Base-by-base conservation (phyloP, 2,888 invertebrate genomes). In the Pomacea canaliculata region DNA sequence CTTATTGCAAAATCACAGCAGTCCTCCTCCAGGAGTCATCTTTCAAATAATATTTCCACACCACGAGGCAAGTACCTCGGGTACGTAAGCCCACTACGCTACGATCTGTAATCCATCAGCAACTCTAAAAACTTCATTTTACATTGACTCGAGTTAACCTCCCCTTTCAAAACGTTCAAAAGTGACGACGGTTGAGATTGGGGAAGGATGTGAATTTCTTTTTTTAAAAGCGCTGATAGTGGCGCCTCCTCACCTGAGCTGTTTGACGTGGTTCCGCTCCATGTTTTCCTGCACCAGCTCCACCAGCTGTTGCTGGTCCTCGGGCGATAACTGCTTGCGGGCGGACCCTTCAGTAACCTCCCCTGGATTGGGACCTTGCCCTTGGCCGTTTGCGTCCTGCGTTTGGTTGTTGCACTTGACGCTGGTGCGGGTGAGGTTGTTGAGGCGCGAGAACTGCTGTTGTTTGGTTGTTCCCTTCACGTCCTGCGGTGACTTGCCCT, bases 241-340 rank as follows among this genome's bases (percentile, higher is more conserved):
- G 8, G 2, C 51, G 10, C 51, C 51, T 16, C 76, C 82, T 66
- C 77, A 87, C 87, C 87, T 84, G 63, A 86, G 80, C 74, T 85
- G 87, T 70, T 83, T 84, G 18, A 87, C 81, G 68, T 87, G 87
- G 78, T 89, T 87, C 48, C 88, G 80, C 91, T 96, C 96, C 96
- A 96, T 96, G 91, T 96, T 96, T 83, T 95, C 95, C 91, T 96
- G 95, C 89, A 96, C 95, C 87, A 96, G 95, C 92, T 96, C 95
- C 83, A 96, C 93, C 84, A 96, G 92, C 91, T 96, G 96, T 84
- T 95, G 94, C 85, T 86, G 87, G 66, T 88, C 87, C 51, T 70
- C 76, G 48, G 51, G 59, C 18, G 70, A 79, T 81, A 67, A 73
- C 71, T 72, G 80, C n/a, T 71, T 76, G 48, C 77, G 72, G 16